Percentiles rank a stretch among this genome's conserved stretches.
Evolutionary conservation across 1,140 invertebrate genomes (phyloP).

Genomic region (Proctacanthus coquilletti): DNA sequence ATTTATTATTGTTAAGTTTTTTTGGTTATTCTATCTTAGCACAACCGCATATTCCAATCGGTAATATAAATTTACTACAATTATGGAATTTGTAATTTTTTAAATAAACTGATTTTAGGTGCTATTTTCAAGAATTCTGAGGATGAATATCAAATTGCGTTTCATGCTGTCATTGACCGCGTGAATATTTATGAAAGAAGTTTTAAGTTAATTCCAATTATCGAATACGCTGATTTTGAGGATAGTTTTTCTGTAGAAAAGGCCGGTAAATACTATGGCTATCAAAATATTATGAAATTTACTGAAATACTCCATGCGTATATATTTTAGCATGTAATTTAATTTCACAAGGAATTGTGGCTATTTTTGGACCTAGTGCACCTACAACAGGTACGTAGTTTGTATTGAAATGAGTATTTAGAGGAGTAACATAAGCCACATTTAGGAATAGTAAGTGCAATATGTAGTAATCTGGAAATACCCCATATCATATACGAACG

Average conservation of each 20-base stretch:
- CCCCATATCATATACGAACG: constrained; percentile 55
- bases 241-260: constrained; percentile 33
- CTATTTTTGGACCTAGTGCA: constrained; percentile 64
- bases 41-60: too few species aligned
- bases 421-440: too few species aligned
- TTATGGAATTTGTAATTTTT: too few species aligned
- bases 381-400: too few species aligned
- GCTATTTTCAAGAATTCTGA: constrained; percentile 30
- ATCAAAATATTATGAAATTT: constrained; percentile 6
- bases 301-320: constrained; percentile 1
- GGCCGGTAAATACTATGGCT: constrained; percentile 20
- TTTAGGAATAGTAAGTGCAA: constrained; percentile 51
- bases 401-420: too few species aligned
- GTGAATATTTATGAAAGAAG: constrained; percentile 30
- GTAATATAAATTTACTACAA: too few species aligned
- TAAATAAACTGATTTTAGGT: too few species aligned
- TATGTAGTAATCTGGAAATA: constrained; percentile 52
- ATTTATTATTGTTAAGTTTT: too few species aligned
- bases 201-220: constrained; percentile 24
- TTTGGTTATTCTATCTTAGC: too few species aligned
- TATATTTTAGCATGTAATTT: constrained; percentile 37
- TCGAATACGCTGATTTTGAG: constrained; percentile 22
- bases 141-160: constrained; percentile 32
- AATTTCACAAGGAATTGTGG: constrained; percentile 47
- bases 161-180: constrained; percentile 31